Conservation (phyloP, 2,113 vertebrate species). For the Apteryx owenii region DNA sequence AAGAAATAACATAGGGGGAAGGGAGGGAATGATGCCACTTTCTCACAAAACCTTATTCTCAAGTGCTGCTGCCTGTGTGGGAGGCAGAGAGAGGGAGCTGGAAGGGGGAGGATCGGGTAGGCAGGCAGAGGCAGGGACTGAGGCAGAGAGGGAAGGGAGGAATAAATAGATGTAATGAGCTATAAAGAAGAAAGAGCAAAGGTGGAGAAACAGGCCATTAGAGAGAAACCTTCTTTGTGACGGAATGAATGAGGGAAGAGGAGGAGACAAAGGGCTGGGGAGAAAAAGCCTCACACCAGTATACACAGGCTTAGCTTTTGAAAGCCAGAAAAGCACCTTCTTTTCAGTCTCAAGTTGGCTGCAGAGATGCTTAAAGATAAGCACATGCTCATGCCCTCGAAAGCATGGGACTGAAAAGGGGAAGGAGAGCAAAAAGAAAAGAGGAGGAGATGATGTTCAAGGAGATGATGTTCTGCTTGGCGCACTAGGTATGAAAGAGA, state of each 20-base stretch:
- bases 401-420: background rate
- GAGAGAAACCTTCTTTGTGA: background rate
- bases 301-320: background rate
- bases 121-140: background rate
- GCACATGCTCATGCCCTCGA: background rate
- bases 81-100: background rate
- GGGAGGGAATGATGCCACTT: background rate
- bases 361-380: background rate
- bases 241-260: background rate
- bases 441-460: background rate
- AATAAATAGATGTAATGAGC: conserved; percentile 5
- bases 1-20: background rate
- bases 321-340: background rate
- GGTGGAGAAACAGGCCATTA: background rate
- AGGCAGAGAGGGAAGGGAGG: background rate
- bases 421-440: background rate
- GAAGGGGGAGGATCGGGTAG: background rate
- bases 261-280: background rate
- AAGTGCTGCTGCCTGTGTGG: background rate
- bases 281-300: background rate
- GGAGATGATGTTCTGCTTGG: background rate
- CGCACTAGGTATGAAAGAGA: too few species aligned
- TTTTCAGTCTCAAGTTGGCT: background rate
- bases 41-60: background rate
- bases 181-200: background rate